Conservation (phyloP, 2,888 invertebrate species). For the Chloroclysta siterata region DNA sequence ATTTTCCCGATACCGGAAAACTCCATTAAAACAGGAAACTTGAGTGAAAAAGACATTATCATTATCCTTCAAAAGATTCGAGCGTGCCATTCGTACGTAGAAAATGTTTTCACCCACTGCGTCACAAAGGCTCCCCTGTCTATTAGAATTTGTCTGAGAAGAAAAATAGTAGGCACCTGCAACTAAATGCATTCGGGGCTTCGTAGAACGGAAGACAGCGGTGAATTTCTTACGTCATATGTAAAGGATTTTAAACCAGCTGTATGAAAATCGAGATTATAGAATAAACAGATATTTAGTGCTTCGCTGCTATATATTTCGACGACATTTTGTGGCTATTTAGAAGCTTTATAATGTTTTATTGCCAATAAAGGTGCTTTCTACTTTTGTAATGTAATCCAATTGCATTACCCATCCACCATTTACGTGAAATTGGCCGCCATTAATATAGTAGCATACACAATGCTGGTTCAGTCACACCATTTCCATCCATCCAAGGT, state of each 20-base stretch:
- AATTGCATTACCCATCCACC: too few relatives aligned
- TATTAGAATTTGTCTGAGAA: conserved; percentile 73
- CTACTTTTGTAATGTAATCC: too few relatives aligned
- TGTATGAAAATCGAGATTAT: neutral
- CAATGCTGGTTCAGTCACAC: too few relatives aligned
- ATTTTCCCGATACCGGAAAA: conserved; percentile 15
- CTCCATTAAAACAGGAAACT: conserved; percentile 31
- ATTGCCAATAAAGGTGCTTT: too few relatives aligned
- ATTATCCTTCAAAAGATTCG: conserved; percentile 37
- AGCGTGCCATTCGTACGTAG: conserved; percentile 34
- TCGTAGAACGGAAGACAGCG: conserved; percentile 23
- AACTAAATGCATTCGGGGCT: conserved; percentile 75
- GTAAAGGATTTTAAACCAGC: neutral
- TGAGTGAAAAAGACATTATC: conserved; percentile 41
- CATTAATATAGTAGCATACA: too few relatives aligned
- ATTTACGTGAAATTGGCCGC: too few relatives aligned
- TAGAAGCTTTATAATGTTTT: too few relatives aligned
- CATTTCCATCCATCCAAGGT: too few relatives aligned
- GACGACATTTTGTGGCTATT: too few relatives aligned
- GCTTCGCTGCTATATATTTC: too few relatives aligned
- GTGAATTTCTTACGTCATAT: neutral
- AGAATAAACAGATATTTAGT: too few relatives aligned
- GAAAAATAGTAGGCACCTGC: conserved; percentile 81
- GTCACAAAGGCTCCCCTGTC: conserved; percentile 56
- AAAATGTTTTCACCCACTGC: conserved; percentile 35